Percentiles rank a stretch among this genome's conserved stretches.
phyloP scores from a whole-genome alignment of 2,113 vertebrate species.

The Mustelus asterias region DNA sequence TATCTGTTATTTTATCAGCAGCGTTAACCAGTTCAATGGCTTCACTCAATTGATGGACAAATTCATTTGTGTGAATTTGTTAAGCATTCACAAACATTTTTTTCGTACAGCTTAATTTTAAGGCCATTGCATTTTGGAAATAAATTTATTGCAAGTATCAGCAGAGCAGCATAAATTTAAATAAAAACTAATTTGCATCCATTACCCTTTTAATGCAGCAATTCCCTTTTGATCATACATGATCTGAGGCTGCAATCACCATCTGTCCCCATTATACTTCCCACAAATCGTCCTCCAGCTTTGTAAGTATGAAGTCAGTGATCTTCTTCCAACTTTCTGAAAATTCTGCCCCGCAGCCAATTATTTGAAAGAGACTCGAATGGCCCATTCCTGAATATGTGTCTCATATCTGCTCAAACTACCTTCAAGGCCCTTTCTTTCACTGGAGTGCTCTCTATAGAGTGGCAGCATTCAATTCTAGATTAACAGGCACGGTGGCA shows the following conservation, averaged over 20 bases:
- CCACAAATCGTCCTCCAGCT: not conserved
- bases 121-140: not conserved
- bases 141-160: not conserved
- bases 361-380: not conserved
- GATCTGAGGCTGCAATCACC: not conserved
- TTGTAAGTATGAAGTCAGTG: not conserved
- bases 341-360: slow-evolving; percentile 1
- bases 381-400: not conserved
- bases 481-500: too few species aligned
- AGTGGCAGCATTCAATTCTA: not conserved
- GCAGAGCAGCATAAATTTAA: not conserved
- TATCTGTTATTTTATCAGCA: not conserved
- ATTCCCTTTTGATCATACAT: slow-evolving; percentile 14
- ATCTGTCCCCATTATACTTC: not conserved
- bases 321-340: not conserved
- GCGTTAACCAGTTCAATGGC: not conserved
- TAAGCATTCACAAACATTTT: not conserved
- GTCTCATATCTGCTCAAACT: not conserved
- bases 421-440: not conserved
- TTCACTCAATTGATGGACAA: not conserved
- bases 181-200: not conserved
- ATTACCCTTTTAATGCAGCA: not conserved
- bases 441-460: not conserved
- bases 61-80: not conserved
- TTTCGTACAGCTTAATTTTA: not conserved